Evolutionary conservation across 2,888 invertebrate species (phyloP).

Genomic region (Leucophenga montana): DNA sequence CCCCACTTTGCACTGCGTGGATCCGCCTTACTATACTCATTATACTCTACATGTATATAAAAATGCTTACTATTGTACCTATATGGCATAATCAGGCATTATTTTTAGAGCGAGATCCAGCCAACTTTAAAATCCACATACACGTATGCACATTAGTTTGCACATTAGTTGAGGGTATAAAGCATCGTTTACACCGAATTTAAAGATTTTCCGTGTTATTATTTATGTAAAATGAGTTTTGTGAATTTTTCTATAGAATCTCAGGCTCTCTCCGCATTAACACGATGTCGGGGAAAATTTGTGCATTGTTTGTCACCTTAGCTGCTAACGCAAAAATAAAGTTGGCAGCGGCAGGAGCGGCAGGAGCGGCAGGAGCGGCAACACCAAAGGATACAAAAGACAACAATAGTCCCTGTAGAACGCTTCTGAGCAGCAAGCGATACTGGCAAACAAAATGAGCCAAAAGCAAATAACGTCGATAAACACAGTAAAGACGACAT

Average conservation of each 20-base stretch:
- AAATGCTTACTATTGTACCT: no score
- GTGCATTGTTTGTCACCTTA: conserved; percentile 47
- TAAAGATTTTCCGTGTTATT: no score
- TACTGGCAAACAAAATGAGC: conserved; percentile 14
- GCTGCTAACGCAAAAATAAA: conserved; percentile 34
- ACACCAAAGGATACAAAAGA: background rate
- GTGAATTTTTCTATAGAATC: background rate
- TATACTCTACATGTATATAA: no score
- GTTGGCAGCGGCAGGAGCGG: conserved; percentile 26
- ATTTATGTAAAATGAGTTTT: no score
- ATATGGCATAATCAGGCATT: no score
- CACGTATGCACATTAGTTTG: no score
- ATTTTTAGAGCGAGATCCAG: no score
- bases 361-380: background rate
- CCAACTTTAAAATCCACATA: no score
- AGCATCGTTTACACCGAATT: no score
- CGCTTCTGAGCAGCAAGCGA: background rate
- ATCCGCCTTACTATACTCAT: no score
- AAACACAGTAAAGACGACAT: conserved; percentile 33
- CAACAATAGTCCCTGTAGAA: background rate
- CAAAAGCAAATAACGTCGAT: conserved; percentile 31
- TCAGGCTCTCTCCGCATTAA: background rate
- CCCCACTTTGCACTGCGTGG: no score
- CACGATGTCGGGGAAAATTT: conserved; percentile 17
- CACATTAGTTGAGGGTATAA: no score